Evolutionary conservation across 2,888 invertebrate genomes (phyloP), one percentile per base, ranked within the genome.

Genomic region (Spodoptera littoralis): DNA sequence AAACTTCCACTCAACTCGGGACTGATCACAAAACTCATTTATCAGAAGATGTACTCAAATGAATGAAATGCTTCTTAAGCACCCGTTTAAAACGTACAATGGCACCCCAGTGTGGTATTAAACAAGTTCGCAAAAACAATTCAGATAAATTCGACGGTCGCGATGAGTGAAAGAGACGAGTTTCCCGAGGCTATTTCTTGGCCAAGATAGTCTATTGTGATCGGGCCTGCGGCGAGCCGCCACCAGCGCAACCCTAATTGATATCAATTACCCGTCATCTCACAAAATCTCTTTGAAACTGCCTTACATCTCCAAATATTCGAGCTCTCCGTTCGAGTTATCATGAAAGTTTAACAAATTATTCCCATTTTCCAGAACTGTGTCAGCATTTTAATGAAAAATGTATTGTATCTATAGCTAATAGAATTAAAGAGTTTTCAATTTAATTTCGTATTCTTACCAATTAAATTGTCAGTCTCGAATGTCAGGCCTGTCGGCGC

Each of bases 181-280:
- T 67, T 67, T 58, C 61, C 65, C 65, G 80, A 64, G 81, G 84
- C 81, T 81, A 85, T 86, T 84, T 84, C 85, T 84, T 81, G 83
- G 76, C 75, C 76, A 74, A 83, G 85, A 86, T 83, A 78, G 84
- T 83, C 86, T 81, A 90, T 89, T 88, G 89, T 86, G 82, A 81
- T 78, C 77, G 76, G 76, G 82, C 83, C 81, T 75, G 85, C 81
- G 82, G 85, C 84, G 76, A 79, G 71, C 81, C 83, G 81, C 86
- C 84, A 83, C 85, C 77, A 80, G 81, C 84, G 77, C 81, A 83
- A 78, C 73, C 85, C 84, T 90, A 91, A 92, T 91, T 92, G 90
- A 90, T 92, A 91, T 90, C 91, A 92, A 92, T 92, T 92, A 90
- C 69, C 77, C 80, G 83, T 81, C 83, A 86, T 88, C 84, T 87